These are phyloP conservation scores for Eubasilissa regina DNA, from an alignment of 1,140 invertebrate species.

Conservation along the genomic window DNA sequence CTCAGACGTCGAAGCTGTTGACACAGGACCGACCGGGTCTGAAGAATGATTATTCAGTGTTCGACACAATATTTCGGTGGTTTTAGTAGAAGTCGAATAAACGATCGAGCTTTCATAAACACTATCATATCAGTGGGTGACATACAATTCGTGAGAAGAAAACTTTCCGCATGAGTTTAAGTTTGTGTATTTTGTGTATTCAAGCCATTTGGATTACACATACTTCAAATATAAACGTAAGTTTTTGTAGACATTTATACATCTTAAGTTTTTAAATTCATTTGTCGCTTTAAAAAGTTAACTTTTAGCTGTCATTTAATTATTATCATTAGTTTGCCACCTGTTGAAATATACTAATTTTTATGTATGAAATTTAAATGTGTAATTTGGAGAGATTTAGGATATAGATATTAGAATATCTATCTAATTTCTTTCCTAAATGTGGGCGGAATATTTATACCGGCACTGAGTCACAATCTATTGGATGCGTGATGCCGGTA, in stretches of 20 bases:
- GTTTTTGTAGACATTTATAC: not conserved
- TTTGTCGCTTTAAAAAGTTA: slow-evolving; percentile 4
- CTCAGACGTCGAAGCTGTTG: slow-evolving; percentile 43
- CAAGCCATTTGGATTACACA: slow-evolving; percentile 46
- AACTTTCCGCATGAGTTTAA: slow-evolving; percentile 52
- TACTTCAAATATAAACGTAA: slow-evolving; percentile 46
- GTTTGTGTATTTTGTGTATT: slow-evolving; percentile 48
- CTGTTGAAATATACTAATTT: too few species aligned
- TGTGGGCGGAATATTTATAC: not conserved
- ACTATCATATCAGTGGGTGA: slow-evolving; percentile 52
- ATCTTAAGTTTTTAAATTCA: slow-evolving; percentile 3
- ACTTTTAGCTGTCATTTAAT: slow-evolving; percentile 16
- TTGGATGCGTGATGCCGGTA: not conserved
- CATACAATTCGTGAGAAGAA: slow-evolving; percentile 50
- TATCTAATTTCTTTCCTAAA: not conserved
- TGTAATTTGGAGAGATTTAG: too few species aligned
- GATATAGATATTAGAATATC: too few species aligned
- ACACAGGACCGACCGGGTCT: slow-evolving; percentile 50
- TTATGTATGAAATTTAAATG: too few species aligned
- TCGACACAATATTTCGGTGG: slow-evolving; percentile 53
- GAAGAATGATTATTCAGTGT: slow-evolving; percentile 55
- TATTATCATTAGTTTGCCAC: not conserved
- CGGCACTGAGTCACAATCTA: not conserved
- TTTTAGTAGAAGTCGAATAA: slow-evolving; percentile 50
- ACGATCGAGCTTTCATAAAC: slow-evolving; percentile 50